Base-by-base conservation (phyloP, 2,797 vertebrate genomes). In the Buphagus erythrorhynchus region DNA sequence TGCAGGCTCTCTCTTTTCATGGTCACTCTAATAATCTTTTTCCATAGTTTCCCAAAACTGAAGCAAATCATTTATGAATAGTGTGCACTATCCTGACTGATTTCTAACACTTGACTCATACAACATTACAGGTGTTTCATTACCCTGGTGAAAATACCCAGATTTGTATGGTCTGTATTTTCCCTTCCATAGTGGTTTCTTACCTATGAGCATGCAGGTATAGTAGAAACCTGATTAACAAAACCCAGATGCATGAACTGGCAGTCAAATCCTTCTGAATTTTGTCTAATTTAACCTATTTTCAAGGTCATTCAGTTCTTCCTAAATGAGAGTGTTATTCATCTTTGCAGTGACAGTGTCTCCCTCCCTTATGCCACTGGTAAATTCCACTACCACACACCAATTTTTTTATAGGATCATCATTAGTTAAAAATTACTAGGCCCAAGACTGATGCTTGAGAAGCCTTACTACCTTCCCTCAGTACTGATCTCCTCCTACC, bases 261-360 rank as follows among this genome's bases (percentile, higher is more conserved):
- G 54, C 16, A 62, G 29, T 69, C 73, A 62, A 63, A 62, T 62
- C 49, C 55, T 69, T 78, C 51, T 54, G 24, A 68, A 75, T 91
- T 84, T 84, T 38, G 71, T 66, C 58, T 36, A 33, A 3, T 92
- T 86, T 61, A 29, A 76, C 45, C 52, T 73, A 26, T 35, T 74
- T 54, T 94, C 88, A 90, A 94, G 88, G 83, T 96, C 88, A 93
- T 31, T 75, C 51, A 17, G 58, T 59, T 75, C 40, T 72, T 93
- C 83, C 40, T 76, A 67, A 73, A 71, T 40, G 71, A 91, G 61
- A 51, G 26, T 51, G 80, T 65, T 68, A 68, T 58, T 83, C 4
- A 0, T 75, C 71, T 93, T 68, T 89, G 45, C 61, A 52, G 21
- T 92, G 86, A 90, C 59, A 79, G 86, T 57, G 76, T 74, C 86